These are phyloP conservation scores for Grantiella picta DNA, from an alignment of 2,113 vertebrate species.

Conservation along the genomic window DNA sequence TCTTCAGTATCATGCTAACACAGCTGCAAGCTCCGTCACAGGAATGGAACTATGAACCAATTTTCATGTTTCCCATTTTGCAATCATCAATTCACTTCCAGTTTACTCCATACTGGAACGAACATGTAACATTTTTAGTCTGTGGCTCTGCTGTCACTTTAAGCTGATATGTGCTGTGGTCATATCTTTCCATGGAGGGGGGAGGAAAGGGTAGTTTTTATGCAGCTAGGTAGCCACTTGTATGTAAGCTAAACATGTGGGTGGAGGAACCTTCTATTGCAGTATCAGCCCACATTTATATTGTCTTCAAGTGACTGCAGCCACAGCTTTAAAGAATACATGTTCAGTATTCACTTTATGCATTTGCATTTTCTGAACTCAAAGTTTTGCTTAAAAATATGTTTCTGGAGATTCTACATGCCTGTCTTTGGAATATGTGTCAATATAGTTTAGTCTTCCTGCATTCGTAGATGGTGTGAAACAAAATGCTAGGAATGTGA, in stretches of 20 bases:
- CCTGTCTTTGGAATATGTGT: not conserved
- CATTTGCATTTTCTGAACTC: not conserved
- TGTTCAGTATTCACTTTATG: not conserved
- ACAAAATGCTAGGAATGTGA: not conserved
- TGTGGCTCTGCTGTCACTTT: not conserved
- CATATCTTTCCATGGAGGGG: rapidly evolving
- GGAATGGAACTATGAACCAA: not conserved
- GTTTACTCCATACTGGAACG: not conserved
- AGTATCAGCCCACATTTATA: not conserved
- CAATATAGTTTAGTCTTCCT: not conserved
- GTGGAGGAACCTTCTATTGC: rapidly evolving
- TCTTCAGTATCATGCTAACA: not conserved
- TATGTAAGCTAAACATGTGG: not conserved
- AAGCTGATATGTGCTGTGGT: not conserved
- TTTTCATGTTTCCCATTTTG: not conserved
- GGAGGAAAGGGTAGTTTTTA: not conserved
- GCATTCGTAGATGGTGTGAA: not conserved
- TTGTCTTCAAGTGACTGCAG: not conserved
- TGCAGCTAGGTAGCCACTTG: not conserved
- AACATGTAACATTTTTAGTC: not conserved
- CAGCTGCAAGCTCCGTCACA: not conserved
- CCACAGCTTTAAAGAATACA: not conserved
- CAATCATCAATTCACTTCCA: not conserved
- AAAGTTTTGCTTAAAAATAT: not conserved
- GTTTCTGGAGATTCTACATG: not conserved